These are phyloP conservation scores for Lordiphosa andalusiaca DNA, from an alignment of 2,888 invertebrate genomes.

Conservation along the genomic window DNA sequence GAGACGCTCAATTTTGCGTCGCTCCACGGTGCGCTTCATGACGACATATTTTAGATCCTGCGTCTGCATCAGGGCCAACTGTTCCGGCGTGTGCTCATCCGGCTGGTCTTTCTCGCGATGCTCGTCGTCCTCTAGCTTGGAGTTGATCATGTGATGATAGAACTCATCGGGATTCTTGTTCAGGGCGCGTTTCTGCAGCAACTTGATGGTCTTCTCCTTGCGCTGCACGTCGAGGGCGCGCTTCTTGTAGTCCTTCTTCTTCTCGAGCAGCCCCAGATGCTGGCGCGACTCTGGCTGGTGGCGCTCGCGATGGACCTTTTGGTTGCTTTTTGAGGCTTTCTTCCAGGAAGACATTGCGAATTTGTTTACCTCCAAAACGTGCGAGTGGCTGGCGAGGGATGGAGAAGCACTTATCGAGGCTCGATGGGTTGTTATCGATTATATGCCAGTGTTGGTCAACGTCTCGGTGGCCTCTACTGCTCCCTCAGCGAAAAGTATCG, in stretches of 20 bases:
- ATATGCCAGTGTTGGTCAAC: no score
- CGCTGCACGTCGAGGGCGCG: conserved; percentile 90
- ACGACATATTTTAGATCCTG: conserved; percentile 95
- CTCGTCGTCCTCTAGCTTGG: conserved; percentile 84
- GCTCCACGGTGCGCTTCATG: conserved; percentile 91
- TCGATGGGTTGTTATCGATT: no score
- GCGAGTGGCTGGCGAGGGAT: neutral
- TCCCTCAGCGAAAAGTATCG: no score
- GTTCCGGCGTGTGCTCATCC: conserved; percentile 89
- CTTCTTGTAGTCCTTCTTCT: conserved; percentile 92
- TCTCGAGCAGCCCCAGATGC: conserved; percentile 91
- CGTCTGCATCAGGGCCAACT: conserved; percentile 92
- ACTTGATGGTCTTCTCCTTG: conserved; percentile 90
- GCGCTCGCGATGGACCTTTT: conserved; percentile 91
- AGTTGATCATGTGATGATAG: conserved; percentile 98
- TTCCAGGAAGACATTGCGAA: conserved; percentile 92
- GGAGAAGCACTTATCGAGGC: no score
- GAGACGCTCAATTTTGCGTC: conserved; percentile 84
- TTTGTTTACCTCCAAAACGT: conserved; percentile 30
- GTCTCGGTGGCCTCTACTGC: no score
- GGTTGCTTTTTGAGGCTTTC: conserved; percentile 91
- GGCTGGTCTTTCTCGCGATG: conserved; percentile 87
- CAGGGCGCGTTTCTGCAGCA: conserved; percentile 90
- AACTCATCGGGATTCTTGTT: conserved; percentile 99
- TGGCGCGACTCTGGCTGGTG: conserved; percentile 90